Evolutionary conservation across 2,888 invertebrate genomes (phyloP).

Genomic region (Lobophora halterata): DNA sequence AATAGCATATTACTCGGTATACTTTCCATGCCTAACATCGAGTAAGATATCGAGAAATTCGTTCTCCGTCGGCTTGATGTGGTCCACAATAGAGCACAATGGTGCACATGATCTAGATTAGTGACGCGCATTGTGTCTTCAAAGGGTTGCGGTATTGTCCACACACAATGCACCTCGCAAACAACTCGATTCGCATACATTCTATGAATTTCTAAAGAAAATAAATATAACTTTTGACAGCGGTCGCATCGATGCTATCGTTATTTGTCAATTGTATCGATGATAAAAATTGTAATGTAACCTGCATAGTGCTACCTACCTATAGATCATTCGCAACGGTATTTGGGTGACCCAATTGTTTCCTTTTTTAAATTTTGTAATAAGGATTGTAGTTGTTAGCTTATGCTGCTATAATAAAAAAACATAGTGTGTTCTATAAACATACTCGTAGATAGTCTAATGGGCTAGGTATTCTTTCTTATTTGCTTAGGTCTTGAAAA

Average conservation of each 20-base stretch:
- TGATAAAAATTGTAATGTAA: constrained; percentile 40
- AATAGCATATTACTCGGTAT: no score
- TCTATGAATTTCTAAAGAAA: constrained; percentile 79
- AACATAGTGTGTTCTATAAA: no score
- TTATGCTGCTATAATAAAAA: no score
- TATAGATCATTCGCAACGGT: no score
- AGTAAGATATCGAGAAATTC: constrained; percentile 72
- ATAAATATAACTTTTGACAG: constrained; percentile 81
- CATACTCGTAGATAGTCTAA: no score
- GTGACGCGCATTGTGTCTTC: constrained; percentile 78
- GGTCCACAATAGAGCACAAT: constrained; percentile 57
- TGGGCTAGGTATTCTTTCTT: no score
- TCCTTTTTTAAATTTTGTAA: no score
- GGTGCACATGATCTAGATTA: constrained; percentile 79
- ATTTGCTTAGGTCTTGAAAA: no score
- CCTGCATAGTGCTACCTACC: no score
- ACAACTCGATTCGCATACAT: constrained; percentile 74
- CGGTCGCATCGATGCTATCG: constrained; percentile 69
- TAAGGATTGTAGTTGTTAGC: no score
- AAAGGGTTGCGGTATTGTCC: constrained; percentile 74
- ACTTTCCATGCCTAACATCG: no score
- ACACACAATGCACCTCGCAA: constrained; percentile 65
- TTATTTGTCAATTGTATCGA: constrained; percentile 68
- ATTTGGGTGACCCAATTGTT: no score
- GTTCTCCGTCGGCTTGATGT: constrained; percentile 34